Evolutionary conservation across 92 coral and sea anemone species (phyloP).

Genomic region (Siderastrea radians): DNA sequence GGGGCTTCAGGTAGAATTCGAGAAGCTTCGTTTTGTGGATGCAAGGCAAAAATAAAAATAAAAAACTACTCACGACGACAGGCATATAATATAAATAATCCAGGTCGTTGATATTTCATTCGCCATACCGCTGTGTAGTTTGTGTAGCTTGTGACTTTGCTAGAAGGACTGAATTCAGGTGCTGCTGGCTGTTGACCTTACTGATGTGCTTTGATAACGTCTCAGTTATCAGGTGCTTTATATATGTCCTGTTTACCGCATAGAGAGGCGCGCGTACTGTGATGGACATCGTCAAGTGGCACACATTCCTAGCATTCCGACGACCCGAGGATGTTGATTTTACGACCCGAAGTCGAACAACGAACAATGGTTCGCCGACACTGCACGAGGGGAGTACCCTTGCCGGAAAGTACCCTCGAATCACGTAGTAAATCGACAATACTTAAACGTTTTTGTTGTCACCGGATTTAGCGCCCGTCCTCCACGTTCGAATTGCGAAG

Average conservation of each 20-base stretch:
- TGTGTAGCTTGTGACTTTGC: slow-evolving; percentile 6
- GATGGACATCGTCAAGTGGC: slow-evolving; percentile 33
- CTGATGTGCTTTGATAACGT: slow-evolving; percentile 23
- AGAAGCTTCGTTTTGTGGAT: slow-evolving; percentile 11
- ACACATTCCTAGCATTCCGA: slow-evolving; percentile 18
- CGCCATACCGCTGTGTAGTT: slow-evolving; percentile 26
- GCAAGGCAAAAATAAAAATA: neutral
- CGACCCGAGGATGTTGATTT: neutral
- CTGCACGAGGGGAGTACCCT: neutral
- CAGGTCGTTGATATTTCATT: neutral
- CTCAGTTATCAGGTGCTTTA: slow-evolving; percentile 25
- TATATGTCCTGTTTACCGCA: slow-evolving; percentile 8
- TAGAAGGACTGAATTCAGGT: slow-evolving; percentile 10
- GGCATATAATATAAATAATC: slow-evolving; percentile 20
- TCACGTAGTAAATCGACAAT: slow-evolving; percentile 17
- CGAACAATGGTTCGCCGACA: neutral
- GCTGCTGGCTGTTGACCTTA: slow-evolving; percentile 22
- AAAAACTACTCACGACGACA: slow-evolving; percentile 35
- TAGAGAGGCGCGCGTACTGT: neutral
- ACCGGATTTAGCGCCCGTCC: slow-evolving; percentile 1
- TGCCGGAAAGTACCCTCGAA: slow-evolving; percentile 18
- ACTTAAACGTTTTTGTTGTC: neutral
- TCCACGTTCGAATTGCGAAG: neutral
- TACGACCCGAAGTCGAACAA: neutral
- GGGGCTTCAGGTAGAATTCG: neutral